A percentile compares a stretch with the other conserved stretches of the same genome.
These are phyloP conservation scores for Sarcophaga subvicina DNA, from an alignment of 2,888 invertebrate genomes.

Conservation along the genomic window DNA sequence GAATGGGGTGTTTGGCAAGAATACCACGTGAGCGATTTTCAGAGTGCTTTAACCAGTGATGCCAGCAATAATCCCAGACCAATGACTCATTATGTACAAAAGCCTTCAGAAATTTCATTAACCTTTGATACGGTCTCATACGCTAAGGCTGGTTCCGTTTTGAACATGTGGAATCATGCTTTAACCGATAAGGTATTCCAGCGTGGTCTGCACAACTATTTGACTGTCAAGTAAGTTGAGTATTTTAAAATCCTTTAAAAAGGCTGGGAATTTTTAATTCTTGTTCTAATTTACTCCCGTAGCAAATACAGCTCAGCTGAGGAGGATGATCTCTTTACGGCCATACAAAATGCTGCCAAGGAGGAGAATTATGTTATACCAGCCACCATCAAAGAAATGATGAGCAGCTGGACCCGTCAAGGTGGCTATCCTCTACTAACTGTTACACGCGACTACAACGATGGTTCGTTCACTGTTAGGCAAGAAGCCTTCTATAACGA, in stretches of 20 bases:
- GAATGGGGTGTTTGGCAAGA: conserved; percentile 89
- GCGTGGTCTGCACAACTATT: conserved; percentile 77
- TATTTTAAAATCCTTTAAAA: background rate
- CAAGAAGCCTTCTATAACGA: conserved; percentile 81
- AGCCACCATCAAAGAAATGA: conserved; percentile 84
- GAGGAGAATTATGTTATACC: conserved; percentile 71
- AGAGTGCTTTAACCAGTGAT: conserved; percentile 88
- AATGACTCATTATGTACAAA: conserved; percentile 90
- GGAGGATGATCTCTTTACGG: conserved; percentile 76
- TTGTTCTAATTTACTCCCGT: background rate
- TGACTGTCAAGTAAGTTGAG: conserved; percentile 75
- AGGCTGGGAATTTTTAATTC: background rate
- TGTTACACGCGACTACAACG: conserved; percentile 82
- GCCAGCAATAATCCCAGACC: conserved; percentile 90
- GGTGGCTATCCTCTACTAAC: conserved; percentile 84
- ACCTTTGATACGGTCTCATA: conserved; percentile 94
- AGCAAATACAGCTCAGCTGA: conserved; percentile 75
- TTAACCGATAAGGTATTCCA: conserved; percentile 77
- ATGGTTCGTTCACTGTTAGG: conserved; percentile 82
- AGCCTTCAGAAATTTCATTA: conserved; percentile 91
- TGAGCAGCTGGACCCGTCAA: conserved; percentile 85
- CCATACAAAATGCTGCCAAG: conserved; percentile 74
- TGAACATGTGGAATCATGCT: conserved; percentile 79
- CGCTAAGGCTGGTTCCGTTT: conserved; percentile 90
- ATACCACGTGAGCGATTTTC: conserved; percentile 88